Evolutionary conservation across 2,888 invertebrate species (phyloP), one percentile per base, ranked within the genome.

Genomic region (Carabus problematicus): DNA sequence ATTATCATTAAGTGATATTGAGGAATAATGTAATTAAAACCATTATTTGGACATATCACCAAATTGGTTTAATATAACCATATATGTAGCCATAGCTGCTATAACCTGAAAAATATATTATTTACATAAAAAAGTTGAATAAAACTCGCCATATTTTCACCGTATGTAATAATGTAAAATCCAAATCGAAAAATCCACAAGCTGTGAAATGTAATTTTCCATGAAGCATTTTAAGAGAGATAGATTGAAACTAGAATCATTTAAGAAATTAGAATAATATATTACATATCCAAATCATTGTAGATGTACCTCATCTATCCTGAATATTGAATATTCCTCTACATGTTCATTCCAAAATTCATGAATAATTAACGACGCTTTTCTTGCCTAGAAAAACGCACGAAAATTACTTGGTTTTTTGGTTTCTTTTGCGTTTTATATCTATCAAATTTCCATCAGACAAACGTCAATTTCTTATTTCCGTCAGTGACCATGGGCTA

Each of bases 321-420:
- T 60, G 11, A 12, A 11, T 8, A 43, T 8, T 7, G n/a, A 14
- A 45, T 60, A 60, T 60, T 60, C 47, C 16, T 52, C 52, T 29
- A 45, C 18, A 45, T 60, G 43, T 43, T 29, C n/a, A 45, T 60
- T 60, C 60, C 60, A 60, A 60, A 60, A 60, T 12, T 60, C 60
- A 18, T 60, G 61, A 29, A 61, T 39, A 4, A 61, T 18, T 3
- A 61, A 42, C 0, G 61, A 29, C 8, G 61, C 45, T 49, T 61
- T 61, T 29, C 14, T 61, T 12, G 43, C 61, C 61, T 61, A 9
- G 9, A 61, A 61, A 12, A 29, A 29, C 6, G 6, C 29, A 29
- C 6, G 29, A 29, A 29, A 29, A 29, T 6, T 29, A 29, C 29
- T n/a, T n/a, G n/a, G n/a, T n/a, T n/a, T n/a, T n/a, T n/a, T n/a